Evolutionary conservation across 2,797 vertebrate genomes (phyloP), one percentile per base, ranked within the genome.

Genomic region (Helarctos malayanus): DNA sequence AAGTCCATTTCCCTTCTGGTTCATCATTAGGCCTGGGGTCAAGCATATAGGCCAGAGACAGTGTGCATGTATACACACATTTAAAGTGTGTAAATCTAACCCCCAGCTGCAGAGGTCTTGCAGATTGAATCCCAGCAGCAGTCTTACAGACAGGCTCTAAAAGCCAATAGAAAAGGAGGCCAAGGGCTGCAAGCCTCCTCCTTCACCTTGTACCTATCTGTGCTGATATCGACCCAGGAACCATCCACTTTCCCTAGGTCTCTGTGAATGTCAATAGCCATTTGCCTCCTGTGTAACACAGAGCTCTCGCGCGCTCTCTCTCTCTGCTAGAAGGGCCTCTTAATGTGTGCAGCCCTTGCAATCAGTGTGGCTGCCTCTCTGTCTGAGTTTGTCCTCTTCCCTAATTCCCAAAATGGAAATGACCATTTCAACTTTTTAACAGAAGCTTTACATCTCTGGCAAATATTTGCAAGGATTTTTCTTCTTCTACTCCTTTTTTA

Each of bases 391-490:
- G 8, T 79, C 9, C 4, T 68, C 32, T n/a, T 23, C 7, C 47
- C 32, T 54, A 63, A 75, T 49, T 90, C 41, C 47, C 82, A 15
- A 38, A 96, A 49, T 8, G 80, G 5, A 95, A 90, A 90, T 32
- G 63, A 21, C 4, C 35, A 68, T 18, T 79, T 95, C 27, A 78
- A 27, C 7, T 63, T 87, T 73, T 92, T 35, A 94, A 56, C 11
- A 49, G 63, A 57, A 95, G 27, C 2, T 4, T 14, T 73, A 45
- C 4, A 4, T 14, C 61, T 89, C 91, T 61, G 63, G 49, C 14
- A 78, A 75, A 41, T 29, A 47, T 21, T 61, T 85, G 18, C 65
- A 90, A 93, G 81, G 35, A 35, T 59, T 76, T 59, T 81, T 41
- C 68, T 63, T 61, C 18, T 18, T 27, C 27, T 45, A n/a, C 56